Base-by-base conservation (phyloP, 2,888 invertebrate species). In the Trissolcus brochymenae region DNA sequence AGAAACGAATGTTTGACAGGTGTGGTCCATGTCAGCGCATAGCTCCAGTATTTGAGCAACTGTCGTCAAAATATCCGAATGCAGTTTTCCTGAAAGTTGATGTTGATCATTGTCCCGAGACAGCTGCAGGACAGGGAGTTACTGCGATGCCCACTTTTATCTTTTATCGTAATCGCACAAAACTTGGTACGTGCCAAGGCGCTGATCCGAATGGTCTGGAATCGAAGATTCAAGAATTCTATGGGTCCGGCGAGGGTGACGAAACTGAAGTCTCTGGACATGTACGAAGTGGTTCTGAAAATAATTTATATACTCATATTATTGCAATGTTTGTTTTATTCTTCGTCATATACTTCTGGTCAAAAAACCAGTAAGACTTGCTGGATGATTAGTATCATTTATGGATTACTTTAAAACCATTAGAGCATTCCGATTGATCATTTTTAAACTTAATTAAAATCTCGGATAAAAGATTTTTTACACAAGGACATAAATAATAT, bases 131-230 rank as follows among this genome's bases (percentile, higher is more conserved):
- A 13, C 95, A 98, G 87, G 96, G 96, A 65, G 95, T 99, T 49
- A 94, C 94, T 68, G 97, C 98, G 0, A 98, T 99, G 98, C 99
- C 99, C 21, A 99, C 99, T 0, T 99, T 99, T 87, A 93, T 98
- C 81, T 97, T 99, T 87, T 98, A 96, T 89, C 93, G 95, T 82
- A 98, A 95, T 88, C 92, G 94, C 92, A 92, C 93, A n/a, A 95
- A 94, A 90, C 92, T 98, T 84, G 98, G 96, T 86, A 91, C 93
- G 49, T 91, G 97, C 81, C 94, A 95, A 90, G 99, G 99, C 11
- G 98, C 98, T 0, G 95, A 98, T 90, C 91, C 95, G 0, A 90
- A 90, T 7, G 91, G 93, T 0, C 89, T 99, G 71, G 98, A 98
- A 90, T 93, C 92, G 51, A 98, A 98, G 91, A 95, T 99, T 74